Evolutionary conservation across 2,888 invertebrate genomes (phyloP).

Genomic region (Eulithis testata): DNA sequence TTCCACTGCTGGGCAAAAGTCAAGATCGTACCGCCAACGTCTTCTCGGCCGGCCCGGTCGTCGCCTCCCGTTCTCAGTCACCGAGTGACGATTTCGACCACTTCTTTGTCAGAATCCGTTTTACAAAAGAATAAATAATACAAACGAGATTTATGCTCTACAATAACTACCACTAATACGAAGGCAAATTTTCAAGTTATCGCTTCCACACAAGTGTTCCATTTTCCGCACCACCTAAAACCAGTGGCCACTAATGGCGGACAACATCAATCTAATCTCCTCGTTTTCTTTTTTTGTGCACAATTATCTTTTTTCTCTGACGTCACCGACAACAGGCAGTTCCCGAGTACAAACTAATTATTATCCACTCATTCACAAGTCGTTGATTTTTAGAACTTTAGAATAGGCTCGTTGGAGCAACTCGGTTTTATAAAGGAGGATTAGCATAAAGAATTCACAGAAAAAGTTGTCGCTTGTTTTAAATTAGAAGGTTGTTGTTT

Average conservation of each 20-base stretch:
- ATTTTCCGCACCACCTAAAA: conserved; percentile 42
- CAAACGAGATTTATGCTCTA: no score
- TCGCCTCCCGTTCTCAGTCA: no score
- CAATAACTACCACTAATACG: no score
- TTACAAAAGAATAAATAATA: no score
- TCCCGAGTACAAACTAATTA: conserved; percentile 65
- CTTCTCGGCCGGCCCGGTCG: no score
- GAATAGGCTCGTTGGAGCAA: conserved; percentile 23
- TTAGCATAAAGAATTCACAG: conserved; percentile 22
- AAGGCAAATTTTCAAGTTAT: background rate
- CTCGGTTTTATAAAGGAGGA: conserved; percentile 20
- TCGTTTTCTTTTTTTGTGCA: conserved; percentile 50
- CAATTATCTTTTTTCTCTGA: conserved; percentile 66
- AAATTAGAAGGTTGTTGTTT: background rate
- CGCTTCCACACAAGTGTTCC: conserved; percentile 9
- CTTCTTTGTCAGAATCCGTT: no score
- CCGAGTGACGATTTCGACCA: no score
- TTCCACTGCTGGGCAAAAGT: no score
- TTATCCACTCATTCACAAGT: conserved; percentile 72
- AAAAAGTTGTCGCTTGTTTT: conserved; percentile 21
- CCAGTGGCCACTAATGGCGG: conserved; percentile 52
- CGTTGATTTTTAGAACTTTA: conserved; percentile 51
- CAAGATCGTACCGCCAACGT: no score
- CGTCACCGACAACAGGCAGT: conserved; percentile 49
- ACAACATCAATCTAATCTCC: conserved; percentile 59